Conservation (phyloP, 1,140 invertebrate species). For the Xylocopa sonorina region DNA sequence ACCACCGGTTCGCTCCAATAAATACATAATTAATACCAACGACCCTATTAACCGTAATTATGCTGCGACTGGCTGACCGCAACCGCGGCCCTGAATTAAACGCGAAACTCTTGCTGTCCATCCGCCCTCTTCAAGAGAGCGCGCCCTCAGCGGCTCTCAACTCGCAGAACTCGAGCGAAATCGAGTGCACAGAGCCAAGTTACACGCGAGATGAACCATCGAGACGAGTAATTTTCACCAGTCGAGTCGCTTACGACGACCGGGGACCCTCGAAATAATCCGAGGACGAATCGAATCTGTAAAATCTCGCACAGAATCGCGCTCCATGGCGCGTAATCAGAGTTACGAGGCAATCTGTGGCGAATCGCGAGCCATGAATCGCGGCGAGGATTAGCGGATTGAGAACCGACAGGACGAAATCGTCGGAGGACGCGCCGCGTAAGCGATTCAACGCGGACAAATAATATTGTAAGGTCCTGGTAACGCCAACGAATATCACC, state of each 20-base stretch:
- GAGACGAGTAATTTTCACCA: too few relatives aligned
- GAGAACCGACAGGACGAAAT: slow-evolving; percentile 49
- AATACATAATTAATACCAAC: slow-evolving; percentile 52
- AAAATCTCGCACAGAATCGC: too few relatives aligned
- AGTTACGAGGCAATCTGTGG: too few relatives aligned
- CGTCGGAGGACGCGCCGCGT: slow-evolving; percentile 49
- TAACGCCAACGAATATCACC: slow-evolving; percentile 73
- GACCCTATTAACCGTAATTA: slow-evolving; percentile 55
- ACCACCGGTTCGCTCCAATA: not conserved
- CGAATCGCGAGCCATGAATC: not conserved
- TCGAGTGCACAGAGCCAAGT: too few relatives aligned
- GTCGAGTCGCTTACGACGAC: too few relatives aligned
- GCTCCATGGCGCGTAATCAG: too few relatives aligned
- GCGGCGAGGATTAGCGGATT: slow-evolving; percentile 1
- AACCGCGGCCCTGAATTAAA: slow-evolving; percentile 35
- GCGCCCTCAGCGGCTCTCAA: slow-evolving; percentile 26
- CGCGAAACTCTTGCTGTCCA: slow-evolving; percentile 7
- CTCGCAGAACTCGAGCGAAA: too few relatives aligned
- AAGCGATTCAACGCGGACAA: slow-evolving; percentile 70
- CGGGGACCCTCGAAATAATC: too few relatives aligned
- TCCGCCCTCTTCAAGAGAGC: slow-evolving; percentile 33
- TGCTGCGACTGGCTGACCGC: slow-evolving; percentile 8
- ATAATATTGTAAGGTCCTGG: slow-evolving; percentile 71
- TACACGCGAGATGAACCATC: too few relatives aligned
- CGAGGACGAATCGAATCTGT: too few relatives aligned